Conservation (phyloP, 1,140 invertebrate species). For the Drosophila novamexicana region DNA sequence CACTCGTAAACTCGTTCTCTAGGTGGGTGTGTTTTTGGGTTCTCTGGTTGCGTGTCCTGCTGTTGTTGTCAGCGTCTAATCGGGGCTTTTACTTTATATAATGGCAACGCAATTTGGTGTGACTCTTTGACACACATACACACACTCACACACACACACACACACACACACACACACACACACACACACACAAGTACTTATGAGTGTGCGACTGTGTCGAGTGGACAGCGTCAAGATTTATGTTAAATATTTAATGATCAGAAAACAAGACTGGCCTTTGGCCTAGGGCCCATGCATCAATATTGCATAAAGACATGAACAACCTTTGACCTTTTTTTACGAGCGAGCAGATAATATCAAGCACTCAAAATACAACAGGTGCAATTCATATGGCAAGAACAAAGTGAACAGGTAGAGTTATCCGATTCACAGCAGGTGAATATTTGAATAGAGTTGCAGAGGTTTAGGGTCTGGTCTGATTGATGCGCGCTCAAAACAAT, state of each 20-base stretch:
- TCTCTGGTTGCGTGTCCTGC: constrained; percentile 38
- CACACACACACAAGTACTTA: background rate
- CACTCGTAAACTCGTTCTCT: constrained; percentile 14
- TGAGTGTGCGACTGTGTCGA: constrained; percentile 14
- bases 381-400: constrained; percentile 35
- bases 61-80: constrained; percentile 53
- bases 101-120: constrained; percentile 67
- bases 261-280: background rate
- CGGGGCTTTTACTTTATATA: constrained; percentile 66
- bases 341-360: constrained; percentile 34
- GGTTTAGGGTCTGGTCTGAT: constrained; percentile 24
- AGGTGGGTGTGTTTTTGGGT: constrained; percentile 58
- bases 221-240: constrained; percentile 62
- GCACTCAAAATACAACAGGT: constrained; percentile 47
- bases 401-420: constrained; percentile 7
- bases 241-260: constrained; percentile 70
- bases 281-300: constrained; percentile 61
- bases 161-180: constrained; percentile 14
- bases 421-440: constrained; percentile 36
- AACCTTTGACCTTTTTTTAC: constrained; percentile 61
- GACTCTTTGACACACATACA: constrained; percentile 70
- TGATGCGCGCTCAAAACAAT: constrained; percentile 28
- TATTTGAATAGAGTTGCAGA: constrained; percentile 8
- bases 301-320: constrained; percentile 54
- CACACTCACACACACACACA: background rate